Evolutionary conservation across 2,113 vertebrate species (phyloP).

Genomic region (Opisthocomus hoazin): DNA sequence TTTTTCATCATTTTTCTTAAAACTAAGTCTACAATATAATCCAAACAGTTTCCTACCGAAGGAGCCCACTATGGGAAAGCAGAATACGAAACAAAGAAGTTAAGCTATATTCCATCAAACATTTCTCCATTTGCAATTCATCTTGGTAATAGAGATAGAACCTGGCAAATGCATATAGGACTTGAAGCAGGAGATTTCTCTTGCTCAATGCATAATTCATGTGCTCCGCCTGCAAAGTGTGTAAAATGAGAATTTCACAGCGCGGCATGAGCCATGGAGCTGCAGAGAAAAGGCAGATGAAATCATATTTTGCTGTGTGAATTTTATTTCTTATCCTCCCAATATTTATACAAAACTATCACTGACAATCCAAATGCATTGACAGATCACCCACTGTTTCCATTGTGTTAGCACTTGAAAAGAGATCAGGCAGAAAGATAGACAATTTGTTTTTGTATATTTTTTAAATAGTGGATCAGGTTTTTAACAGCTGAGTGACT

Average conservation of each 20-base stretch:
- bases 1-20: constrained; percentile 60
- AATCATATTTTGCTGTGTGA: constrained; percentile 82
- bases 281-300: constrained; percentile 83
- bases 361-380: constrained; percentile 81
- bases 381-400: constrained; percentile 82
- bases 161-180: constrained; percentile 93
- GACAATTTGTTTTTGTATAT: constrained; percentile 82
- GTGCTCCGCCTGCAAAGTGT: constrained; percentile 96
- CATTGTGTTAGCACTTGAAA: constrained; percentile 79
- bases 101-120: constrained; percentile 88
- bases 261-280: constrained; percentile 90
- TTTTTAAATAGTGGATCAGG: constrained; percentile 77
- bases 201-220: constrained; percentile 99
- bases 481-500: constrained; percentile 77
- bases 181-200: constrained; percentile 99
- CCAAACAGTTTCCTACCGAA: constrained; percentile 66
- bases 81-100: constrained; percentile 91
- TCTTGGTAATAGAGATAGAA: constrained; percentile 99
- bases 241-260: constrained; percentile 99
- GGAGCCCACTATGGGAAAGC: constrained; percentile 63
- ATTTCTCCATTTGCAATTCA: constrained; percentile 94
- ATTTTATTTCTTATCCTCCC: constrained; percentile 80
- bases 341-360: constrained; percentile 85
- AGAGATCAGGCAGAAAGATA: constrained; percentile 83
- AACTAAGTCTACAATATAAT: constrained; percentile 59